Evolutionary conservation across 2,888 invertebrate species (phyloP), one percentile per base, ranked within the genome.

Genomic region (Ptychoptera contaminata): DNA sequence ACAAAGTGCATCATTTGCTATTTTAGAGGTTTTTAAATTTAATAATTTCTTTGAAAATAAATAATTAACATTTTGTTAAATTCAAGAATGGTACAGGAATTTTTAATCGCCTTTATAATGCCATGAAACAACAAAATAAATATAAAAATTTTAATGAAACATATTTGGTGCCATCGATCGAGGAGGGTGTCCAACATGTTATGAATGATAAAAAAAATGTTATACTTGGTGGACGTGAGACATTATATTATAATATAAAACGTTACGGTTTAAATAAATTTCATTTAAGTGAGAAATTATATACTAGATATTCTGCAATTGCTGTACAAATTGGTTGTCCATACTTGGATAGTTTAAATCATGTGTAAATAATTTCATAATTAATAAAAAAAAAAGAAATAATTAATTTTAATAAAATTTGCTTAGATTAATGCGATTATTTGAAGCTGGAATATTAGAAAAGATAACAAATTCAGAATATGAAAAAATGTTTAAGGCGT

Each of bases 381-480:
- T n/a, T n/a, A n/a, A n/a, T n/a, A n/a, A n/a, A n/a, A n/a, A 31
- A 37, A 32, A 8, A 31, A 16, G 1, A 23, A 6, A 14, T 36
- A 41, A 14, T 36, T 9, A 10, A n/a, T 37, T 43, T 42, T 40
- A 16, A 16, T 35, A 42, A 16, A 16, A 44, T 38, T 23, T 11
- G 52, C 54, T 8, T 52, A 82, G 82, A 29, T 63, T 82, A 2
- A 79, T 81, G 71, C 73, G 75, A 34, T 68, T 82, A 7, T 83
- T 82, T 53, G 82, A 83, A 65, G 78, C 80, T 2, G 83, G 83
- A 2, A 82, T 83, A 40, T 62, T 82, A 43, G 75, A 77, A 0
- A 82, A 82, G 65, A 81, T 83, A 70, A 82, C 83, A 0, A 77
- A 76, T 51, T 77, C 77, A 43, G 83, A 83, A 55, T 83, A 82